Evolutionary conservation across 2,797 vertebrate species (phyloP).

Genomic region (Alectoris magna): DNA sequence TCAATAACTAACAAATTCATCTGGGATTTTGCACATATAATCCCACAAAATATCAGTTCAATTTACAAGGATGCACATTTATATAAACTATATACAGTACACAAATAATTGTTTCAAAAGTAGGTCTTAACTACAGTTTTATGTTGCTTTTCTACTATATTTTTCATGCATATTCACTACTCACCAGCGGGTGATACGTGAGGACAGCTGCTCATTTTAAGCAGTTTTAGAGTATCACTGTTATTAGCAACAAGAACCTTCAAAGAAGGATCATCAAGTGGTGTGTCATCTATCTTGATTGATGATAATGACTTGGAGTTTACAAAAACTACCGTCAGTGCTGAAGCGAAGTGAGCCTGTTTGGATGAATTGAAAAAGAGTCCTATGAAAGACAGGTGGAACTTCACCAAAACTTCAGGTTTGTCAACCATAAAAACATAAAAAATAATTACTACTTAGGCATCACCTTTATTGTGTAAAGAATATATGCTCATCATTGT

Average conservation of each 20-base stretch:
- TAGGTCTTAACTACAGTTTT: neutral
- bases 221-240: conserved; percentile 81
- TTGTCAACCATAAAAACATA: neutral
- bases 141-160: neutral
- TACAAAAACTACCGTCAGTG: conserved; percentile 84
- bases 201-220: conserved; percentile 87
- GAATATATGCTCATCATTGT: neutral
- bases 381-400: neutral
- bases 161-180: conserved; percentile 10
- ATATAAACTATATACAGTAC: too few species aligned
- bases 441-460: neutral
- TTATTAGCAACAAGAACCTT: conserved; percentile 86
- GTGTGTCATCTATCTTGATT: conserved; percentile 84
- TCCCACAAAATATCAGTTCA: neutral
- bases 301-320: conserved; percentile 85
- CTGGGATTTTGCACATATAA: neutral
- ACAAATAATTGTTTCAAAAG: neutral
- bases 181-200: conserved; percentile 85
- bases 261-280: conserved; percentile 84
- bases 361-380: neutral
- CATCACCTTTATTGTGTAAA: neutral
- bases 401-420: neutral
- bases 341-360: conserved; percentile 84
- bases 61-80: neutral
- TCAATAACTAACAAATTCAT: neutral